Evolutionary conservation across 2,113 vertebrate species (phyloP).

Genomic region (Tachuris rubrigastra): DNA sequence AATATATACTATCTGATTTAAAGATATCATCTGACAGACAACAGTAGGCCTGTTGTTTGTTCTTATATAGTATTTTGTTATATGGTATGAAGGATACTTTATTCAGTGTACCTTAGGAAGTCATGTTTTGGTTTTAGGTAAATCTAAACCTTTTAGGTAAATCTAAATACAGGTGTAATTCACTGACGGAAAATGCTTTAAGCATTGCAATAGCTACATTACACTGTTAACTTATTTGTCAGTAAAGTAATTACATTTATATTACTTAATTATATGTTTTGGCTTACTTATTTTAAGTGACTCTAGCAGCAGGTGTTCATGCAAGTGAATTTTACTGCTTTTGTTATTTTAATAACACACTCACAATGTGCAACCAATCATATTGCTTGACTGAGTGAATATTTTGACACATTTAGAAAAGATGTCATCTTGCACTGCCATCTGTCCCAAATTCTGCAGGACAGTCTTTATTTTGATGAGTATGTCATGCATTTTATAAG

Average conservation of each 20-base stretch:
- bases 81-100: neutral
- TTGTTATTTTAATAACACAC: conserved; percentile 64
- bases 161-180: neutral
- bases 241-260: conserved; percentile 6
- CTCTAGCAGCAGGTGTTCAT: conserved; percentile 51
- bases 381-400: conserved; percentile 27
- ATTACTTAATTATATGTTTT: conserved; percentile 46
- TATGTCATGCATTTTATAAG: conserved; percentile 22
- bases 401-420: conserved; percentile 66
- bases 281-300: conserved; percentile 24
- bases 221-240: neutral
- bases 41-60: neutral
- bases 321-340: conserved; percentile 53
- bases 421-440: conserved; percentile 64
- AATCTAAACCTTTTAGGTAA: no score
- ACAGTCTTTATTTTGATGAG: conserved; percentile 64
- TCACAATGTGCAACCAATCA: conserved; percentile 32
- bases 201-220: neutral
- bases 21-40: neutral
- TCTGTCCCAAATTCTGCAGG: conserved; percentile 68
- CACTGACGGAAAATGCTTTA: neutral
- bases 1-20: neutral
- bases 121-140: neutral
- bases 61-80: neutral
- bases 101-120: neutral